Percentiles rank a stretch among this genome's conserved stretches.
Conservation (phyloP, 2,797 vertebrate genomes). For the Champsocephalus gunnari region DNA sequence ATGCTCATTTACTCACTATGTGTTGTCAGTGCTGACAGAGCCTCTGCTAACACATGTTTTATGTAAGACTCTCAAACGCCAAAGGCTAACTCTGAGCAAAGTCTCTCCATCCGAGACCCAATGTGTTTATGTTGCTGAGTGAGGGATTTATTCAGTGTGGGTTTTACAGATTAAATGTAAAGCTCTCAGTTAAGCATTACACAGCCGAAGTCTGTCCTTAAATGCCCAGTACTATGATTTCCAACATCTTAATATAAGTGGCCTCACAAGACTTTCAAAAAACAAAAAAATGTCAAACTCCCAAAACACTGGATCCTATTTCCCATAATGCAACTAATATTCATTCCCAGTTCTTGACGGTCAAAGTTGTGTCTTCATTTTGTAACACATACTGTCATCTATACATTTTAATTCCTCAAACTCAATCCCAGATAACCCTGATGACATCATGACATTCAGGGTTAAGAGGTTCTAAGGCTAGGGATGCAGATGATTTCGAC, state of each 20-base stretch:
- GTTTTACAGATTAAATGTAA: background rate
- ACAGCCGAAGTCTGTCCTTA: background rate
- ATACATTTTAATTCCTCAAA: background rate
- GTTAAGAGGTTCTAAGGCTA: too few relatives aligned
- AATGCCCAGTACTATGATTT: background rate
- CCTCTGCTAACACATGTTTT: background rate
- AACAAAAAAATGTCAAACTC: background rate
- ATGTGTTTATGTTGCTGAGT: constrained; percentile 10
- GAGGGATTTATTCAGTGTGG: background rate
- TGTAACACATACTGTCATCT: too few relatives aligned
- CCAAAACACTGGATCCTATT: background rate
- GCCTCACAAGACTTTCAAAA: background rate
- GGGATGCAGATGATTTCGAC: too few relatives aligned
- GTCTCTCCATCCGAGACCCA: constrained; percentile 4
- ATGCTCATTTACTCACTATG: constrained; percentile 30
- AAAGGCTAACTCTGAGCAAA: constrained; percentile 24
- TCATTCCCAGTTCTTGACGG: background rate
- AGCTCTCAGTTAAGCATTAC: background rate
- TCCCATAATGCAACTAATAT: too few relatives aligned
- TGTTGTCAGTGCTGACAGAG: constrained; percentile 6
- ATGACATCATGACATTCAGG: background rate
- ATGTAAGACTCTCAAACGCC: constrained; percentile 20
- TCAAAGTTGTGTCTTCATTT: background rate
- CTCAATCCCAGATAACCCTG: background rate
- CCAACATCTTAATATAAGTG: background rate